A percentile compares a stretch with the other conserved stretches of the same genome.
phyloP scores from a whole-genome alignment of 2,888 invertebrate genomes.

The Reticulitermes lucifugus region DNA sequence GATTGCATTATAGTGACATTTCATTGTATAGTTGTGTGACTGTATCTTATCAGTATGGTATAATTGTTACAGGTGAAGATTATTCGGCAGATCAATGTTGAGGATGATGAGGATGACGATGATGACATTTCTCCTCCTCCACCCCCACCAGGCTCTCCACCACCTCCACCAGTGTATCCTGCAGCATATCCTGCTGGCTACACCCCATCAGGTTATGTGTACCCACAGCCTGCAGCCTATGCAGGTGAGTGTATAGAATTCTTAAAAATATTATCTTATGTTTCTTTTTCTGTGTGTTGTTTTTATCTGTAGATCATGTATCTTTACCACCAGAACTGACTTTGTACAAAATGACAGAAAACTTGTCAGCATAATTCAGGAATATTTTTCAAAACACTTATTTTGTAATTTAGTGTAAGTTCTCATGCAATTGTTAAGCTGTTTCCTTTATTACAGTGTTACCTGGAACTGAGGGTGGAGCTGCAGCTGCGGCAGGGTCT shows the following conservation, averaged over 20 bases:
- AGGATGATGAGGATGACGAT: slow-evolving; percentile 66
- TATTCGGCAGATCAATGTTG: slow-evolving; percentile 57
- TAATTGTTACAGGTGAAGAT: slow-evolving; percentile 63
- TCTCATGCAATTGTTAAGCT: no score
- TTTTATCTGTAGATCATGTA: no score
- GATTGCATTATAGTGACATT: no score
- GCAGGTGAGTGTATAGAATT: slow-evolving; percentile 32
- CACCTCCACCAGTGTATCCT: slow-evolving; percentile 68
- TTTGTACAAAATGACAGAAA: no score
- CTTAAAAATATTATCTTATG: no score
- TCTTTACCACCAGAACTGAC: no score
- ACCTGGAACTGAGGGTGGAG: not conserved
- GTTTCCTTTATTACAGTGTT: slow-evolving; percentile 41
- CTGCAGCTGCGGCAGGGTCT: slow-evolving; percentile 45
- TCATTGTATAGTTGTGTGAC: no score
- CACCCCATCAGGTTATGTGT: slow-evolving; percentile 40
- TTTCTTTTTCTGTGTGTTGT: no score
- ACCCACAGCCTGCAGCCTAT: slow-evolving; percentile 33
- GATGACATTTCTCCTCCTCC: slow-evolving; percentile 68
- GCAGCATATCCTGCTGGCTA: slow-evolving; percentile 40
- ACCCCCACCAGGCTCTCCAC: slow-evolving; percentile 72
- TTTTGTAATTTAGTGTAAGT: no score
- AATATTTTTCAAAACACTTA: no score
- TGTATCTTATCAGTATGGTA: not conserved
- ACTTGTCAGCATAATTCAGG: no score